Base-by-base conservation (phyloP, 2,113 vertebrate species). In the Anhinga anhinga region DNA sequence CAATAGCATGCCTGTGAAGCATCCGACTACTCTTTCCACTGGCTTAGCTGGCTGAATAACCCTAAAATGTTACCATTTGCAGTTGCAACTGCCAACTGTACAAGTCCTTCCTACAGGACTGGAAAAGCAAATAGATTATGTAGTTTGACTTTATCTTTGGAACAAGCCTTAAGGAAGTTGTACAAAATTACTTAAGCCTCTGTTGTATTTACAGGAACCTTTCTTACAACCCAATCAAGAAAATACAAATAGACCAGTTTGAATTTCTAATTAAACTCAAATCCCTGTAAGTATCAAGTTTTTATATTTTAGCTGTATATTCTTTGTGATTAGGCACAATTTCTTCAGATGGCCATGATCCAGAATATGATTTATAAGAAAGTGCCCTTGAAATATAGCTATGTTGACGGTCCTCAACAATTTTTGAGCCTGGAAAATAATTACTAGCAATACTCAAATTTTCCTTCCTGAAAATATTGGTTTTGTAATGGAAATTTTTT, bases 161-260 rank as follows among this genome's bases (percentile, higher is more conserved):
- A 87, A 53, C 2, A 90, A 69, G 4, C 10, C 55, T 23, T 58
- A 91, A 90, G 47, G 38, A 86, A 90, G 23, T n/a, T 14, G 3
- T 49, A 42, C 40, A n/a, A 70, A 56, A 19, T 44, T 58, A 61
- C 16, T 77, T 66, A 29, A 15, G 10, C 52, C 58, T 59, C 4
- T 93, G 53, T 73, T 97, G 74, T 76, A 34, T 97, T 97, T 95
- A 77, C 88, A 99, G 99, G 92, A 99, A 99, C 94, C 99, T 99
- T 97, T 99, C 99, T 10, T 98, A 99, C 95, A 99, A 99, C 89
- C 99, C 99, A 34, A 98, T 99, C 56, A 95, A 98, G 97, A 98
- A 99, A 97, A 98, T 99, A 90, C 98, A 98, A 92, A 95, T 96
- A 76, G 98, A 99, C 78, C 99, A 99, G 97, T 99, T 99, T 98